Base-by-base conservation (phyloP, 53 echinoderm and acorn worm genomes). In the Luidia sarsii region DNA sequence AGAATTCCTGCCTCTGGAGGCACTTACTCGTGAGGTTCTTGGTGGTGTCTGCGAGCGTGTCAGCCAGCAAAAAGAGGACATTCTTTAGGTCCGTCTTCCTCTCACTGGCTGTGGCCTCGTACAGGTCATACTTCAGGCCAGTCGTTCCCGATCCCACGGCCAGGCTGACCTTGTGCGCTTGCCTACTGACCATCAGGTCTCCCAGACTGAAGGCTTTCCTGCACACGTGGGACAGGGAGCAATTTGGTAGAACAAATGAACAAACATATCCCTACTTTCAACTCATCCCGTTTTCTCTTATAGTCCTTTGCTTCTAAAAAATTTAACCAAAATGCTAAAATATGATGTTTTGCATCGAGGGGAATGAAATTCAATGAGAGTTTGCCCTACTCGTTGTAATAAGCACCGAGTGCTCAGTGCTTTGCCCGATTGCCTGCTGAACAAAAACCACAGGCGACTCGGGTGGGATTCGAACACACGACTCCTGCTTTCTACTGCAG, bases 101-200 rank as follows among this genome's bases (percentile, higher is more conserved):
- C 59, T 95, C 86, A 46, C 65, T 84, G 2, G 89, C 92, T 9
- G 80, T 86, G 21, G 87, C 92, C 65, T 95, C 92, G 64, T 89
- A 95, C 7, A 95, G 89, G 60, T 95, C 95, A 70, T 87, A 95
- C 16, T 53, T 62, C 48, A 89, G 75, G 31, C 87, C 70, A 6
- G 84, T 81, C 19, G 89, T 30, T 36, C 95, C 92, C 16, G 64
- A 87, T 0, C 95, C 95, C 3, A 89, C 77, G 28, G 50, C 68
- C 5, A 95, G 49, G 16, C 68, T 50, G 39, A 92, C 41, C 61
- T 83, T 92, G 43, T 81, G 92, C 3, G 86, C 82, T 48, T 89
- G 89, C 30, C 70, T 82, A 4, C 70, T 70, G 18, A 92, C 75
- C 22, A 73, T 37, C 13, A 95, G 16, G 80, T 87, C 87, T 4